Evolutionary conservation across 2,888 invertebrate species (phyloP).

Genomic region (Scaptodrosophila latifasciaeformis): DNA sequence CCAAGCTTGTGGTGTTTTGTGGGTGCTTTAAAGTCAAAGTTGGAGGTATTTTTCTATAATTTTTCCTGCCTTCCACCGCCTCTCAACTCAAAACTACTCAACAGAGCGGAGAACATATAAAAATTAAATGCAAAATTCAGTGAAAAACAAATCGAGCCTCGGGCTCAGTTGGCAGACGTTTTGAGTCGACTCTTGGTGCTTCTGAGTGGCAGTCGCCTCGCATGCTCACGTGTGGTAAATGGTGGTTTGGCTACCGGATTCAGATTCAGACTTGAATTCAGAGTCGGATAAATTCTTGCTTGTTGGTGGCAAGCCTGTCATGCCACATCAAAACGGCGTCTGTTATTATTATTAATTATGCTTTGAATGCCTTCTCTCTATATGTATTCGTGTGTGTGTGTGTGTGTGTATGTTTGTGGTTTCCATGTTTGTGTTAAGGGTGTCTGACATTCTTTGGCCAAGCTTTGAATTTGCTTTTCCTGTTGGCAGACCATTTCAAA

Average conservation of each 20-base stretch:
- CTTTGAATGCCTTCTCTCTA: slow-evolving; percentile 37
- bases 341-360: slow-evolving; percentile 71
- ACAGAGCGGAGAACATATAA: too few relatives aligned
- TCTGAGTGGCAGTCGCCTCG: slow-evolving; percentile 11
- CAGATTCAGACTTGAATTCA: slow-evolving; percentile 1
- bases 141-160: background rate
- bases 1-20: slow-evolving; percentile 20
- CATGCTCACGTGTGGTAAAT: slow-evolving; percentile 57
- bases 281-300: background rate
- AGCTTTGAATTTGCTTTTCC: slow-evolving; percentile 12
- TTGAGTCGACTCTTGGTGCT: too few relatives aligned
- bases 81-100: too few relatives aligned
- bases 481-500: slow-evolving; percentile 39
- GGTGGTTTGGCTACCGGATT: slow-evolving; percentile 50
- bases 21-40: slow-evolving; percentile 32
- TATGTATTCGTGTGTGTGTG: too few relatives aligned
- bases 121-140: background rate
- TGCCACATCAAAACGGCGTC: slow-evolving; percentile 57
- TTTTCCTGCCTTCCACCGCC: too few relatives aligned
- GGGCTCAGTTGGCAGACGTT: background rate
- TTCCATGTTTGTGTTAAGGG: too few relatives aligned
- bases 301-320: slow-evolving; percentile 50
- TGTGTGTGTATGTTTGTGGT: too few relatives aligned
- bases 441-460: slow-evolving; percentile 3
- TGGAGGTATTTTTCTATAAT: too few relatives aligned